These are phyloP conservation scores for Gymnarchus niloticus DNA, from an alignment of 2,113 vertebrate species.

Conservation along the genomic window DNA sequence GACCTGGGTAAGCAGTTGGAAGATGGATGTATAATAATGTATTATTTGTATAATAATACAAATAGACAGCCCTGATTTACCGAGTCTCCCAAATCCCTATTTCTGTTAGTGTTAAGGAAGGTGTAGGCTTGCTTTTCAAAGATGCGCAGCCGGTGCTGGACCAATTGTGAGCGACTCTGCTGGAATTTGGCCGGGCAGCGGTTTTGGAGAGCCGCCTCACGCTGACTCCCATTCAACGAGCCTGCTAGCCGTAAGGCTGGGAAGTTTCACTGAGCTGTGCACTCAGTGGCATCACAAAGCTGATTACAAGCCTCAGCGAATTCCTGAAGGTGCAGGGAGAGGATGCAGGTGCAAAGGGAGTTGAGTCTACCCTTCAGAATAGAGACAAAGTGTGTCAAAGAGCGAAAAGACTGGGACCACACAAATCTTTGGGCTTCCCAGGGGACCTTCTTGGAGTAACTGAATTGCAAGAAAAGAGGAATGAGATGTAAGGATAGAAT, in stretches of 20 bases:
- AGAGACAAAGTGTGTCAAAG: conserved; percentile 69
- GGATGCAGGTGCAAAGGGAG: conserved; percentile 86
- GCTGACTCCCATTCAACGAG: conserved; percentile 91
- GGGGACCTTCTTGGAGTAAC: conserved; percentile 65
- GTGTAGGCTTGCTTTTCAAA: not conserved
- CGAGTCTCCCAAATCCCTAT: not conserved
- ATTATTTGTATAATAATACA: not conserved
- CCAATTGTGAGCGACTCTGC: conserved; percentile 94
- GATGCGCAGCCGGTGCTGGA: conserved; percentile 75
- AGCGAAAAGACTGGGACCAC: conserved; percentile 63
- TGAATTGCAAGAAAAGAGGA: not conserved
- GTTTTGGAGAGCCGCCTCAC: conserved; percentile 90
- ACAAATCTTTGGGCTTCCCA: conserved; percentile 73
- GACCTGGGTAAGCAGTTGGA: too few relatives aligned
- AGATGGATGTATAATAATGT: too few relatives aligned
- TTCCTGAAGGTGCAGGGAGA: conserved; percentile 95
- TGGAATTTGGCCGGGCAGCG: conserved; percentile 92
- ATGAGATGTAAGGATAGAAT: not conserved
- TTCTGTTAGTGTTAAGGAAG: not conserved
- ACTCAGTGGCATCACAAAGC: conserved; percentile 98
- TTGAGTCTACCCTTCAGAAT: conserved; percentile 70
- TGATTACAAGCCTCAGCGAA: conserved; percentile 99
- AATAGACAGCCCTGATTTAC: not conserved
- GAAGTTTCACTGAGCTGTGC: conserved; percentile 94
- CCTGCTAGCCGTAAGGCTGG: conserved; percentile 87